phyloP scores from a whole-genome alignment of 2,797 vertebrate genomes.

The Lepidocolaptes lacrymiger region DNA sequence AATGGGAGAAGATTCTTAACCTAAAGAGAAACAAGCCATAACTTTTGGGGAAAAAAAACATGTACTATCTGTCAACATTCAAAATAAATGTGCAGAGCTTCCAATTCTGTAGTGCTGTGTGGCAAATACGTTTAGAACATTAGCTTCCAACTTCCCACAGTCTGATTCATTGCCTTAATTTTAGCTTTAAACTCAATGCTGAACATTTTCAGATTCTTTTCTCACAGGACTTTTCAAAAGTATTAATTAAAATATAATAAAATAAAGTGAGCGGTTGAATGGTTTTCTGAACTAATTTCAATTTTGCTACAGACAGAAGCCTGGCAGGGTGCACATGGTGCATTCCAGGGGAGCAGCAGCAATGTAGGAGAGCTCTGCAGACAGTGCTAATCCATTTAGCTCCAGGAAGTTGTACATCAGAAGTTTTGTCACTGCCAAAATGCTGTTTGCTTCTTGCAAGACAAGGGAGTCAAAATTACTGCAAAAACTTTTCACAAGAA shows the following conservation, averaged over 20 bases:
- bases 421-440: neutral
- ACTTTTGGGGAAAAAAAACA: accelerated
- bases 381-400: neutral
- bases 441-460: neutral
- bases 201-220: neutral
- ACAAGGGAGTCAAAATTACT: neutral
- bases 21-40: neutral
- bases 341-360: neutral
- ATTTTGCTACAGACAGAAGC: neutral
- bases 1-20: neutral
- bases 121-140: neutral
- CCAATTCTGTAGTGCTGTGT: neutral
- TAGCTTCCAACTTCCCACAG: neutral
- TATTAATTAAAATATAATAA: slow-evolving; percentile 62
- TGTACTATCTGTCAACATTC: neutral
- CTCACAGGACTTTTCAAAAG: slow-evolving; percentile 24
- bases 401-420: neutral
- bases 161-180: slow-evolving; percentile 45
- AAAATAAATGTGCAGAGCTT: neutral
- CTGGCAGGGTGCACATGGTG: neutral
- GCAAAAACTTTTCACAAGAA: neutral
- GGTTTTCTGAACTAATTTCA: neutral
- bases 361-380: neutral
- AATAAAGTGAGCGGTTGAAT: neutral
- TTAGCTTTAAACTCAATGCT: neutral